A percentile compares a stretch with the other conserved stretches of the same genome.
These are phyloP conservation scores for Mastigias papua DNA, from an alignment of 30 jellyfish, hydroid and myxozoan genomes.

Conservation along the genomic window DNA sequence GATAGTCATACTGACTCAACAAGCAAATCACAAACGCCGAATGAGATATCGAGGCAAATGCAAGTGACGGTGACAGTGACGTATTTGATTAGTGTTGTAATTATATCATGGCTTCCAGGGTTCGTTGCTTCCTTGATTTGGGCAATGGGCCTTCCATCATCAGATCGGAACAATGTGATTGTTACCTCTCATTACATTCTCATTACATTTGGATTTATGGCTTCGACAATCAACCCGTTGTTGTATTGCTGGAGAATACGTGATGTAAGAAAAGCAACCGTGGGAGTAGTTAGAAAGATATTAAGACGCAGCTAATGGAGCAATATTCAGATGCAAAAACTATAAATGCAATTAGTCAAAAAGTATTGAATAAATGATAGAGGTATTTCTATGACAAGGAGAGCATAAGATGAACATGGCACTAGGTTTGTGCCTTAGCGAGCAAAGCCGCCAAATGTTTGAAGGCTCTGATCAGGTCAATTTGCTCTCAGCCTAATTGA, in stretches of 20 bases:
- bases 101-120: conserved; percentile 26
- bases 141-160: conserved; percentile 40
- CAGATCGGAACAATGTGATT: background rate
- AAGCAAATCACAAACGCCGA: background rate
- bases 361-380: no score
- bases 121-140: conserved; percentile 22
- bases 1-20: background rate
- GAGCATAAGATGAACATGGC: no score
- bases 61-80: conserved; percentile 31
- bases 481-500: no score
- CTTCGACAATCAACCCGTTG: conserved; percentile 36
- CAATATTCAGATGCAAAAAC: background rate
- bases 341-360: background rate
- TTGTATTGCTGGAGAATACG: conserved; percentile 35
- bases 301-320: background rate
- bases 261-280: conserved; percentile 8
- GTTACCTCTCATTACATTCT: conserved; percentile 11
- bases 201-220: conserved; percentile 17
- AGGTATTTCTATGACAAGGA: no score
- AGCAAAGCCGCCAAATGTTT: no score
- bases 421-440: no score
- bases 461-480: no score
- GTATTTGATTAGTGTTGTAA: conserved; percentile 1
- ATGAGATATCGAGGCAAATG: conserved; percentile 17
- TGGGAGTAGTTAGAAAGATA: background rate